Evolutionary conservation across 2,113 vertebrate genomes (phyloP), one percentile per base, ranked within the genome.

Genomic region (Lathamus discolor): DNA sequence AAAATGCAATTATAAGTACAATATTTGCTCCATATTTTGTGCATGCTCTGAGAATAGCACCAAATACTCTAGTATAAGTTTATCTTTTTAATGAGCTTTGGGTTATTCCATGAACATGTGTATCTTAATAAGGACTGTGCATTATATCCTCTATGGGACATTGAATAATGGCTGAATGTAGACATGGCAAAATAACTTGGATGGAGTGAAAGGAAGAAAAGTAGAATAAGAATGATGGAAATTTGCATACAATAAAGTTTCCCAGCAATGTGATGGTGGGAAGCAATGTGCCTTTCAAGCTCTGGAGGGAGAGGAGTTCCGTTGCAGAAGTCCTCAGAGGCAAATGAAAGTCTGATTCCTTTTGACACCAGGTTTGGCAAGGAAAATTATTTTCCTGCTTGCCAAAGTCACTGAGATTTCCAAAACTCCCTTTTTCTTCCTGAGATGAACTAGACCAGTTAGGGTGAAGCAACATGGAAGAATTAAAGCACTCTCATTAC

Each of bases 1-100:
- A 97, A 98, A 98, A 95, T 93, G 83, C 75, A 95, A 95, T 97
- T 97, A 96, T 93, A 93, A 92, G 72, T 79, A 83, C 90, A 93
- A 76, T 83, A 91, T 97, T 97, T 94, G 79, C 69, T 82, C 75
- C 83, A 77, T 93, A 93, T 97, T 97, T 95, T 95, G 66, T 96
- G 93, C 87, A 92, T 66, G 86, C 74, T 94, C 89, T 97, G 80
- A 82, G 75, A 94, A 93, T 95, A 90, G 77, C 46, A 59, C 49
- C 67, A 68, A 77, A 89, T 57, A 85, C 41, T 88, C 69, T 49
- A 92, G n/a, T 90, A 83, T 66, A 97, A 92, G 73, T 88, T 97
- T 94, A 89, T 96, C 90, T 95, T 96, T 93, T 88, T 95, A 96
- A 96, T 92, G 92, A 97, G 90, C 88, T 90, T 90, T 97, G 90